Evolutionary conservation across 2,888 invertebrate genomes (phyloP).

Genomic region (Sinodicranocentrus sp.): DNA sequence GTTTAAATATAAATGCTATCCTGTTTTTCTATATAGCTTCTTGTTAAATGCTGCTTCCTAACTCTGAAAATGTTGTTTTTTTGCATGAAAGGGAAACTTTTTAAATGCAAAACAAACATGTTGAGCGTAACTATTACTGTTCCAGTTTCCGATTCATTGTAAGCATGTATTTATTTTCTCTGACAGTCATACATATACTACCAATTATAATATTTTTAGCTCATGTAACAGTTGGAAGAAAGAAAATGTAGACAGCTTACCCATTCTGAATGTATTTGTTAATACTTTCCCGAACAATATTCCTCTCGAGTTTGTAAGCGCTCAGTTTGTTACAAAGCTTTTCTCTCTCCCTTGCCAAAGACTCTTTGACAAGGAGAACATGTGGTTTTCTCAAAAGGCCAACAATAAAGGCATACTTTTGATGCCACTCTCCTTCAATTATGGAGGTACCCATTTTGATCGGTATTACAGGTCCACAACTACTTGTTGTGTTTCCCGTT

Average conservation of each 20-base stretch:
- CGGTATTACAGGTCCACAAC: not conserved
- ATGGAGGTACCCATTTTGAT: constrained; percentile 18
- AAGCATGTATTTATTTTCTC: not conserved
- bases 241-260: constrained; percentile 62
- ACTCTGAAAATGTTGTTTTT: no score
- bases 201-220: not conserved
- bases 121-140: no score
- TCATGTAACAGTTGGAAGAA: not conserved
- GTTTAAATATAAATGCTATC: no score
- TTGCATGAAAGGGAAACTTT: no score
- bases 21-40: no score
- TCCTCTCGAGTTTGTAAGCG: constrained; percentile 73
- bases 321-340: constrained; percentile 73
- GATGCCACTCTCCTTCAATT: constrained; percentile 75
- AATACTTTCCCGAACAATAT: constrained; percentile 71
- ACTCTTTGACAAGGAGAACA: constrained; percentile 73
- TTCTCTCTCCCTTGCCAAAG: constrained; percentile 70
- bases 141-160: no score
- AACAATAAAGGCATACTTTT: constrained; percentile 76
- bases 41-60: no score
- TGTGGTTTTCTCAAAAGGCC: constrained; percentile 74
- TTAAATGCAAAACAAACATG: no score
- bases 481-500: not conserved
- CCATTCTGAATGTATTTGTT: constrained; percentile 71
- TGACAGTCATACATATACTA: not conserved